These are phyloP conservation scores for Astur gentilis DNA, from an alignment of 2,113 vertebrate genomes.

Conservation along the genomic window DNA sequence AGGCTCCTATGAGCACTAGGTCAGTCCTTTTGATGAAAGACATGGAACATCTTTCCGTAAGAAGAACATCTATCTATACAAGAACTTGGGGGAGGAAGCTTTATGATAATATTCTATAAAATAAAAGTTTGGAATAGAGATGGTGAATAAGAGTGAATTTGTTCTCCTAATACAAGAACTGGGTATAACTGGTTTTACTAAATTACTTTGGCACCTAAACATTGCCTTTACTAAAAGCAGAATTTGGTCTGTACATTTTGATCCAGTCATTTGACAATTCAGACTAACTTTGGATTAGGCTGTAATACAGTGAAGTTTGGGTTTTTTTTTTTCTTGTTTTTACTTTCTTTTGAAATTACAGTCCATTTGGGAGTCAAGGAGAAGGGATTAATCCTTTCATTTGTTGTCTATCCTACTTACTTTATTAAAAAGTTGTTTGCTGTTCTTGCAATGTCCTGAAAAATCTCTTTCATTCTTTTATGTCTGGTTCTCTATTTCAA, in stretches of 20 bases:
- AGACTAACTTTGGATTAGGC: neutral
- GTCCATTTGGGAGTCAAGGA: neutral
- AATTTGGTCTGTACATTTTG: neutral
- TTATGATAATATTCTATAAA: neutral
- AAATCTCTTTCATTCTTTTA: neutral
- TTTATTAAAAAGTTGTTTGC: neutral
- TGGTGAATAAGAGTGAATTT: neutral
- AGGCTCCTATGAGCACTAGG: neutral
- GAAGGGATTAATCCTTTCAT: neutral
- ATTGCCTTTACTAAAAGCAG: neutral
- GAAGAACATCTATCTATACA: neutral
- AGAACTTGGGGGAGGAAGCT: neutral
- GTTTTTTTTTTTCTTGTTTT: accelerated
- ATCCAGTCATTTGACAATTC: neutral
- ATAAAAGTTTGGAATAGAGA: neutral
- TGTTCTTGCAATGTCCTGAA: neutral
- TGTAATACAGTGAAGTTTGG: neutral
- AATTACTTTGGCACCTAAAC: neutral
- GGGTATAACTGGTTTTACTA: neutral
- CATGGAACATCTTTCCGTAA: neutral
- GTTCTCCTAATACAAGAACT: neutral
- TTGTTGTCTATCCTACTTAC: neutral
- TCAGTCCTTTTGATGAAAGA: neutral
- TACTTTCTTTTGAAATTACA: neutral
- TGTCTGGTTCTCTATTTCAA: neutral